A percentile compares a stretch with the other conserved stretches of the same genome.
Conservation (phyloP, 2,113 vertebrate genomes). For the Jaculus jaculus region DNA sequence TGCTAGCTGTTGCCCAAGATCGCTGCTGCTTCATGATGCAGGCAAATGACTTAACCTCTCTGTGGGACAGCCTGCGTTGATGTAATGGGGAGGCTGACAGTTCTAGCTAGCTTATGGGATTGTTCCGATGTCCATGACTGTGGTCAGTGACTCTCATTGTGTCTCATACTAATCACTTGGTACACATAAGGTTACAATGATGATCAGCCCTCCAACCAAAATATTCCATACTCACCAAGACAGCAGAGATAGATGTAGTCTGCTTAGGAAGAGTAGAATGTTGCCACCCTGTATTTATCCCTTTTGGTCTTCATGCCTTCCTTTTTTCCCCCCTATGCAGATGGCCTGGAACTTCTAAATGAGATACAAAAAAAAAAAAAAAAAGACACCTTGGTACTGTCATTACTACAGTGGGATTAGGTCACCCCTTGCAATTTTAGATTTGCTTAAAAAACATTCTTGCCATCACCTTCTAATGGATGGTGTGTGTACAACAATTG, state of each 20-base stretch:
- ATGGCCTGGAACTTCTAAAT: constrained; percentile 50
- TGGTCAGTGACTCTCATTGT: rapidly evolving
- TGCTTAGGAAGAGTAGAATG: not conserved
- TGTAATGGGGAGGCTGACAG: not conserved
- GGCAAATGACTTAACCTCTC: not conserved
- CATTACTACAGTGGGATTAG: constrained; percentile 56
- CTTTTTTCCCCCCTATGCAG: not conserved
- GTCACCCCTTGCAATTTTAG: constrained; percentile 68
- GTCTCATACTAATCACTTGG: not conserved
- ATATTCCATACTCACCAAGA: not conserved
- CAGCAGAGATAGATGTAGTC: not conserved
- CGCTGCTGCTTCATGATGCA: not conserved
- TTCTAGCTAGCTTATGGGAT: rapidly evolving
- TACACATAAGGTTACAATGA: not conserved
- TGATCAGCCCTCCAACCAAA: not conserved
- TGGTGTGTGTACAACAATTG: constrained; percentile 68
- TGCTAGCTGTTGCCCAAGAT: not conserved
- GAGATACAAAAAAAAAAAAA: constrained; percentile 55
- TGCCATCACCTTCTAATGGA: constrained; percentile 70
- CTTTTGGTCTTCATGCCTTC: not conserved
- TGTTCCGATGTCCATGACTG: rapidly evolving
- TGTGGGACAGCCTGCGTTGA: not conserved
- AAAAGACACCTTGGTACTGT: constrained; percentile 38
- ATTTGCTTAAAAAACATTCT: constrained; percentile 72
- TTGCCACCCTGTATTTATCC: not conserved